phyloP scores from a whole-genome alignment of 2,888 invertebrate genomes.

The Acanthosepion lycidas region DNA sequence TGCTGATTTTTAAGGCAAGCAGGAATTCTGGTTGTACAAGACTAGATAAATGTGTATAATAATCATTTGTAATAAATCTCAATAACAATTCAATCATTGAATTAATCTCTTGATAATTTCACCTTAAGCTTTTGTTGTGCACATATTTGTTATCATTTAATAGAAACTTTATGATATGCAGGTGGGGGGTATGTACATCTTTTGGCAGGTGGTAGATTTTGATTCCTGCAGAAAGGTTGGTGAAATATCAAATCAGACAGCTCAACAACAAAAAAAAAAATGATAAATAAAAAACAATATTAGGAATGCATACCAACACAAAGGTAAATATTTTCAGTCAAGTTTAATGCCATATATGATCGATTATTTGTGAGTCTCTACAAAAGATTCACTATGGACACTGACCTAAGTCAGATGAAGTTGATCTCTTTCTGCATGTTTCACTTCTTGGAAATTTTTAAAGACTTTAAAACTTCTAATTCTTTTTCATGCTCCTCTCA shows the following conservation, averaged over 20 bases:
- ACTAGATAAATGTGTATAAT: too few relatives aligned
- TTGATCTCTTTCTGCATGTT: neutral
- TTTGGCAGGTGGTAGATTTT: neutral
- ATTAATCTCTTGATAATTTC: too few relatives aligned
- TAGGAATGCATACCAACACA: neutral
- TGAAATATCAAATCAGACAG: neutral
- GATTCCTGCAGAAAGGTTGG: neutral
- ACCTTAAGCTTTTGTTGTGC: too few relatives aligned
- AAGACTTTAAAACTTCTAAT: neutral
- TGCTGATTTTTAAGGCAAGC: too few relatives aligned
- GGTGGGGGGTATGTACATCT: neutral
- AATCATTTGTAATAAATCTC: too few relatives aligned
- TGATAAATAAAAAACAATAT: neutral
- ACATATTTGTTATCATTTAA: too few relatives aligned
- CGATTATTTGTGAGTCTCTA: neutral
- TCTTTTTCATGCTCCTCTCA: neutral
- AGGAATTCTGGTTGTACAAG: too few relatives aligned
- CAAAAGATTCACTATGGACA: neutral
- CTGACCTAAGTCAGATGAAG: neutral
- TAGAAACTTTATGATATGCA: neutral
- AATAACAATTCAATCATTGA: too few relatives aligned
- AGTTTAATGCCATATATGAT: neutral
- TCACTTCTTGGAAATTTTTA: neutral
- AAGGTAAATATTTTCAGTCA: neutral
- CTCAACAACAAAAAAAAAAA: neutral